Conservation (phyloP, 2,888 invertebrate species). For the Euplagia quadripunctaria region DNA sequence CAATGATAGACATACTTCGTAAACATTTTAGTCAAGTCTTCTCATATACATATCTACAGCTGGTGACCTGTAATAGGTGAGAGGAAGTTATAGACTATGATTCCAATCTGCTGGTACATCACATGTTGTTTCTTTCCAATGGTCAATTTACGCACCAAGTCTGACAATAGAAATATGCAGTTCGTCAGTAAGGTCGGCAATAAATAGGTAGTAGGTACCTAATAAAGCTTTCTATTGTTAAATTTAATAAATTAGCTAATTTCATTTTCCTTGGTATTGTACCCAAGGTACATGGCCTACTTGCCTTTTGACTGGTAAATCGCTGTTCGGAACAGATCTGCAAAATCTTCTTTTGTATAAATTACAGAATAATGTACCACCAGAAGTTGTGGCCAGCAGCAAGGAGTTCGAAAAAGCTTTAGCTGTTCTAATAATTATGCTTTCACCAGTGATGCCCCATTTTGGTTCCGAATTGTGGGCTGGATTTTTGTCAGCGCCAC, state of each 20-base stretch:
- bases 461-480: constrained; percentile 97
- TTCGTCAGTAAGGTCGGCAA: background rate
- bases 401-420: constrained; percentile 93
- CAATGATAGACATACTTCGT: background rate
- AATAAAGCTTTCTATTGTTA: background rate
- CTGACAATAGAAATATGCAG: too few species aligned
- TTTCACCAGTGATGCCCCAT: constrained; percentile 96
- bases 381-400: constrained; percentile 88
- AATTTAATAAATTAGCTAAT: background rate
- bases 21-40: background rate
- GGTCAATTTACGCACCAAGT: background rate
- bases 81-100: background rate
- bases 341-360: background rate
- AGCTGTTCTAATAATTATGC: constrained; percentile 93
- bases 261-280: background rate
- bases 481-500: constrained; percentile 90
- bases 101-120: too few species aligned
- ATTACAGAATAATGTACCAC: constrained; percentile 87
- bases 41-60: background rate
- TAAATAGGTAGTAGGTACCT: background rate
- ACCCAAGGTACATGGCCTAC: background rate
- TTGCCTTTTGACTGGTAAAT: background rate
- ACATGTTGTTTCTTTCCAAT: too few species aligned
- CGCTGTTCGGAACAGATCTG: background rate
- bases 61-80: background rate